Conservation (phyloP, 2,888 invertebrate genomes). For the Lycophotia porphyrea region DNA sequence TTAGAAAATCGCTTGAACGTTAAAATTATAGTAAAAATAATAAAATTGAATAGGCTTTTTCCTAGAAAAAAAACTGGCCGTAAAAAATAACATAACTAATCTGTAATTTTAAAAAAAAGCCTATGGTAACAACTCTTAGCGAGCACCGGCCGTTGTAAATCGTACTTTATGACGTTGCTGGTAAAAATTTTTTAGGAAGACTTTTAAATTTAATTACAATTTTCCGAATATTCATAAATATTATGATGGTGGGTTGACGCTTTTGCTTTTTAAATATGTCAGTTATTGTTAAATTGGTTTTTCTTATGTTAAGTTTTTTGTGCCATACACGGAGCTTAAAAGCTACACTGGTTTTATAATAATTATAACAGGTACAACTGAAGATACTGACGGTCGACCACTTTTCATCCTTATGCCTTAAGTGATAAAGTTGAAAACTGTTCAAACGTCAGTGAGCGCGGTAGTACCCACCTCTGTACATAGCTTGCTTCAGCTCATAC, state of each 20-base stretch:
- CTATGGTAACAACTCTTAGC: background rate
- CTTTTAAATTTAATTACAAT: background rate
- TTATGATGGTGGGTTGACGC: background rate
- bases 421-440: background rate
- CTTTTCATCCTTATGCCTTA: background rate
- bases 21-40: background rate
- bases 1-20: background rate
- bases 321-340: background rate
- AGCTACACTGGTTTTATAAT: background rate
- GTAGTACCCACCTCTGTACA: background rate
- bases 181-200: background rate
- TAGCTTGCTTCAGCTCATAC: conserved; percentile 23
- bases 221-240: background rate
- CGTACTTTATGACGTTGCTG: background rate
- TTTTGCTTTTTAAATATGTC: background rate
- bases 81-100: background rate
- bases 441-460: background rate
- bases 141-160: background rate
- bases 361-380: background rate
- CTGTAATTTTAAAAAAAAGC: background rate
- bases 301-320: background rate
- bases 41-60: background rate
- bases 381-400: background rate
- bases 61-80: background rate
- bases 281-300: background rate